Conservation (phyloP, 2,797 vertebrate species). For the Meriones psammophilus region DNA sequence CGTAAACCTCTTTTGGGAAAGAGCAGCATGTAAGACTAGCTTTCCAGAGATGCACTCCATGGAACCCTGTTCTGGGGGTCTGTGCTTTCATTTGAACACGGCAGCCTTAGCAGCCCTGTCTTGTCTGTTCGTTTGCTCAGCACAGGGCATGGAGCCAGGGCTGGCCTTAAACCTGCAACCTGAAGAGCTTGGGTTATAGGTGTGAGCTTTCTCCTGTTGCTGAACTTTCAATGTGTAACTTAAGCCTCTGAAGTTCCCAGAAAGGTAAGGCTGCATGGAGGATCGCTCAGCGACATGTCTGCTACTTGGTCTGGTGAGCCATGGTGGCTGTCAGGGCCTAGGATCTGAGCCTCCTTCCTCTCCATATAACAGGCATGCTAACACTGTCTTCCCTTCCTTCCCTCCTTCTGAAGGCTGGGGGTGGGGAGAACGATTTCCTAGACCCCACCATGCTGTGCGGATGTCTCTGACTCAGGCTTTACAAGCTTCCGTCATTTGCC, state of each 20-base stretch:
- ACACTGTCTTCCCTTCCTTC: not conserved
- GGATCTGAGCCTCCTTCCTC: accelerated
- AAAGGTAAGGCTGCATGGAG: accelerated
- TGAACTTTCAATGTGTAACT: not conserved
- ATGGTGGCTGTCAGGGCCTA: accelerated
- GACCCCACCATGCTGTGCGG: not conserved
- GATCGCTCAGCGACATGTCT: not conserved
- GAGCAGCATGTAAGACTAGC: not conserved
- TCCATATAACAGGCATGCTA: not conserved
- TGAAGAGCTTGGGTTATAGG: not conserved
- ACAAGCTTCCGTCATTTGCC: not conserved
- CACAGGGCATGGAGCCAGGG: not conserved
- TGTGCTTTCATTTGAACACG: not conserved
- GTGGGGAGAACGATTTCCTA: not conserved
- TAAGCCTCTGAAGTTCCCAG: not conserved
- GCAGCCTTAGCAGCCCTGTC: not conserved
- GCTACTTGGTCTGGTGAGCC: accelerated
- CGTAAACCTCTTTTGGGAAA: not conserved
- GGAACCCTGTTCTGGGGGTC: not conserved
- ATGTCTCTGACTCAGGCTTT: not conserved
- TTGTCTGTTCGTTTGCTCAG: not conserved
- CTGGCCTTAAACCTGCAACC: not conserved
- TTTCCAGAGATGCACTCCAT: not conserved
- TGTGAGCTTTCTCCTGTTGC: too few species aligned
- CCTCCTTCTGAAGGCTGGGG: not conserved